Evolutionary conservation across 2,797 vertebrate genomes (phyloP).

Genomic region (Epinephelus awoara): DNA sequence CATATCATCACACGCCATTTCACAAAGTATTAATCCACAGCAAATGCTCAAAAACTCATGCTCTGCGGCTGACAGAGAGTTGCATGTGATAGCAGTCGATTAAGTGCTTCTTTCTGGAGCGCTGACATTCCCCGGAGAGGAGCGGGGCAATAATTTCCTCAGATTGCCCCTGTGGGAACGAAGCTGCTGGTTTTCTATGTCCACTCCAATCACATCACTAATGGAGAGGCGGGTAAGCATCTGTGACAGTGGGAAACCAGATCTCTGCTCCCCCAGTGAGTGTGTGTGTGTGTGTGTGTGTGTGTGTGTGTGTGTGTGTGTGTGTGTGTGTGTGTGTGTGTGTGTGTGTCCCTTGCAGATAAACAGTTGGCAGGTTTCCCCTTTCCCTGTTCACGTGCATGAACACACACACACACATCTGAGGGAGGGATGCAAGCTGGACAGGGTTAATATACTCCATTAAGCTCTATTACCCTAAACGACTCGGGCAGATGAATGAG

Average conservation of each 20-base stretch:
- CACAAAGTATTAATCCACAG: constrained; percentile 64
- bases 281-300: constrained; percentile 36
- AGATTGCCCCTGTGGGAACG: constrained; percentile 80
- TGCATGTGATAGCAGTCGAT: constrained; percentile 74
- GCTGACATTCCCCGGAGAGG: constrained; percentile 68
- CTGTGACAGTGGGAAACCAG: constrained; percentile 84
- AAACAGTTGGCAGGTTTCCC: constrained; percentile 83
- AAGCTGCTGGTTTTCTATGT: constrained; percentile 81
- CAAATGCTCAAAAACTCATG: constrained; percentile 56
- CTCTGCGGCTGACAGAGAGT: constrained; percentile 51
- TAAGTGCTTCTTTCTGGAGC: constrained; percentile 75
- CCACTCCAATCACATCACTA: constrained; percentile 84
- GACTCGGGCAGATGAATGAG: constrained; percentile 82
- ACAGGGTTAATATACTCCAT: constrained; percentile 87
- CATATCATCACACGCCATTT: constrained; percentile 60
- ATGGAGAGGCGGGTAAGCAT: constrained; percentile 84
- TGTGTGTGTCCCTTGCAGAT: constrained; percentile 69
- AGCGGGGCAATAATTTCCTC: constrained; percentile 77
- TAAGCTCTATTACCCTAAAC: constrained; percentile 88
- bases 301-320: constrained; percentile 39
- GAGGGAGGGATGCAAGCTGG: constrained; percentile 72
- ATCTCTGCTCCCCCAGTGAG: constrained; percentile 62
- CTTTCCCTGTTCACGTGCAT: constrained; percentile 57
- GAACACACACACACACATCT: constrained; percentile 53
- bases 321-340: constrained; percentile 21